Base-by-base conservation (phyloP, 2,113 vertebrate species). In the Percina caprodes region DNA sequence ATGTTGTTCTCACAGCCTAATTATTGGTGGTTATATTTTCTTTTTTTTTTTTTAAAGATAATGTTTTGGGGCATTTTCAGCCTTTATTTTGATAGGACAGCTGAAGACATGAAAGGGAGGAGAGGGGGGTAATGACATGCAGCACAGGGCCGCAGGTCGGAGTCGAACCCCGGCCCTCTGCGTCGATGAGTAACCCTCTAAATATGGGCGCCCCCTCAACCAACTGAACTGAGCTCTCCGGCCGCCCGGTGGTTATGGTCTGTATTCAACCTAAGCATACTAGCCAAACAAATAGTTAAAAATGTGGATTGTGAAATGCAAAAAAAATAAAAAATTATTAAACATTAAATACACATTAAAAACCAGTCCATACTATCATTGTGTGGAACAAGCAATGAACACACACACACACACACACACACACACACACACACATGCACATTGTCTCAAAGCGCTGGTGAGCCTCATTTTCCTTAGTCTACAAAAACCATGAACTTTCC, bases 401-500 rank as follows among this genome's bases (percentile, higher is more conserved):
- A 24, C 30, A 39, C 45, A 39, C 69, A 83, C 49, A 26, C 65
- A 61, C 49, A 46, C 30, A 42, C 11, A 23, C 33, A 30, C 23
- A 9, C 60, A 59, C 56, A 65, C 58, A 59, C 24, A 62, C 48
- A 26, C 60, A 70, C 18, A 49, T 18, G 45, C 48, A 49, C 62
- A 83, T 77, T 71, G 66, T 86, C 55, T 75, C 46, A 68, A 55
- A 70, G 33, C 6, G 26, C 58, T 68, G 46, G 65, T 80, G 81
- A 90, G 84, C 82, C 86, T 80, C 80, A 90, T 91, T 90, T 93
- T 86, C 88, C 68, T 82, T 39, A 66, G 74, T 73, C 77, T 39
- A 52, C 88, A 83, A 55, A 77, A 84, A 63, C 69, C 84, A 79
- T 52, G 1, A 77, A 89, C 79, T 86, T 91, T 91, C 90, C 87